Percentiles rank a stretch among this genome's conserved stretches.
Conservation (phyloP, 2,797 vertebrate genomes). For the Rhinoraja longicauda region DNA sequence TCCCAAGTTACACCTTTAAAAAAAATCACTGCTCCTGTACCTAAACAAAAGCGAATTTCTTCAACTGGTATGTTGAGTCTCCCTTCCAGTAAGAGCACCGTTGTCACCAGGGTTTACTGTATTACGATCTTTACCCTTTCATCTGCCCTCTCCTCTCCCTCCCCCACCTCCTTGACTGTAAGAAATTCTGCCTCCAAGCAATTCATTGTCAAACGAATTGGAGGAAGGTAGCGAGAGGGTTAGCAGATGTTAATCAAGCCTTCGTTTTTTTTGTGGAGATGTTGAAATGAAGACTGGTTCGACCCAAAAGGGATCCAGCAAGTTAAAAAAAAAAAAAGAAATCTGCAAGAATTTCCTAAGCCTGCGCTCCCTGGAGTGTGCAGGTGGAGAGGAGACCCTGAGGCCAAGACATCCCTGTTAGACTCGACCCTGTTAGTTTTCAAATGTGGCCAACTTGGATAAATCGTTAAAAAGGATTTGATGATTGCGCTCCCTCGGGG, state of each 20-base stretch:
- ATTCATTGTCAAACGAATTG: slow-evolving; percentile 11
- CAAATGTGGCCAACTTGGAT: slow-evolving; percentile 46
- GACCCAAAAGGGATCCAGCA: slow-evolving; percentile 27
- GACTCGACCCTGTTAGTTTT: slow-evolving; percentile 44
- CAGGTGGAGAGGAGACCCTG: slow-evolving; percentile 65
- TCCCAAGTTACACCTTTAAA: background rate
- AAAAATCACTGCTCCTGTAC: background rate
- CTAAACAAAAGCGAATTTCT: background rate
- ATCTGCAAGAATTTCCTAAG: slow-evolving; percentile 58
- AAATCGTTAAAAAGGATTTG: slow-evolving; percentile 49
- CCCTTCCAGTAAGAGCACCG: background rate
- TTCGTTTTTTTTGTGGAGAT: slow-evolving; percentile 28
- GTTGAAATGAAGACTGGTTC: slow-evolving; percentile 29
- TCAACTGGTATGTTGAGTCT: background rate
- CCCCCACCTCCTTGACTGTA: background rate
- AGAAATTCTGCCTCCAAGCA: slow-evolving; percentile 19
- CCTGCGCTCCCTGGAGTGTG: slow-evolving; percentile 59
- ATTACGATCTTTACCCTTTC: background rate
- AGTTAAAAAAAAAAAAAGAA: slow-evolving; percentile 49
- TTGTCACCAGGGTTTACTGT: slow-evolving; percentile 31
- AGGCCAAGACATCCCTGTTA: slow-evolving; percentile 47
- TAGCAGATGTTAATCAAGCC: slow-evolving; percentile 37
- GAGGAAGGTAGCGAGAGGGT: slow-evolving; percentile 27
- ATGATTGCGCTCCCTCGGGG: slow-evolving; percentile 45
- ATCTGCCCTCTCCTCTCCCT: background rate